Evolutionary conservation across 2,888 invertebrate genomes (phyloP), one percentile per base, ranked within the genome.

Genomic region (Hirtodrosophila duncani): DNA sequence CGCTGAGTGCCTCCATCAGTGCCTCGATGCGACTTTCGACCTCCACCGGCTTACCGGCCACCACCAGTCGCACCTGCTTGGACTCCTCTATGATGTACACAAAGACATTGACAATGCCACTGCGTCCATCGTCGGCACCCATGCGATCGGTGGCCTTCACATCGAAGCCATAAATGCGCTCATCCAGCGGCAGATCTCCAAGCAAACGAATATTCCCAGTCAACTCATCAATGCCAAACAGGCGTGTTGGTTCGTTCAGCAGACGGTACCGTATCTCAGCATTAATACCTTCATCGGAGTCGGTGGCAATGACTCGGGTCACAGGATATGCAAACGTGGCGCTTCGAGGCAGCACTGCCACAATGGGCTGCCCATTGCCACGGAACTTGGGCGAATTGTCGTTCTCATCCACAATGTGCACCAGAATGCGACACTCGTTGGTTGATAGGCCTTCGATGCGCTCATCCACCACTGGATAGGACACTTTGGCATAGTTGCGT

Each of bases 321-420:
- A 95, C 92, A 82, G 93, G 92, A 82, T 94, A 93, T 1, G 95
- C 95, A 83, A 94, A 95, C 52, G 91, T 91, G 4, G 94, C 94
- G 17, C 92, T 91, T 0, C 93, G 91, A 0, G 95, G 93, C 56
- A 95, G 91, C 0, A 95, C 95, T 0, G 95, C 93, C 0, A 96
- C 91, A 62, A 95, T 90, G 0, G 95, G 95, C 20, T 92, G 88
- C 2, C 94, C 94, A 45, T 90, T 91, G 26, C 91, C 91, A 2
- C 89, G 89, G 82, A 96, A 96, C 72, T 89, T 91, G 0, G 95
- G 95, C 2, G 92, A 88, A 83, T 96, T 95, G 81, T 96, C 95
- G 80, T 96, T 96, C 1, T 92, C 91, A 84, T 96, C 95, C 33
- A 90, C 90, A 44, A 96, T 91, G 68, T 91, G 89, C 0, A 95